Percentiles rank a stretch among this genome's conserved stretches.
Conservation (phyloP, 2,797 vertebrate species). For the Semotilus atromaculatus region DNA sequence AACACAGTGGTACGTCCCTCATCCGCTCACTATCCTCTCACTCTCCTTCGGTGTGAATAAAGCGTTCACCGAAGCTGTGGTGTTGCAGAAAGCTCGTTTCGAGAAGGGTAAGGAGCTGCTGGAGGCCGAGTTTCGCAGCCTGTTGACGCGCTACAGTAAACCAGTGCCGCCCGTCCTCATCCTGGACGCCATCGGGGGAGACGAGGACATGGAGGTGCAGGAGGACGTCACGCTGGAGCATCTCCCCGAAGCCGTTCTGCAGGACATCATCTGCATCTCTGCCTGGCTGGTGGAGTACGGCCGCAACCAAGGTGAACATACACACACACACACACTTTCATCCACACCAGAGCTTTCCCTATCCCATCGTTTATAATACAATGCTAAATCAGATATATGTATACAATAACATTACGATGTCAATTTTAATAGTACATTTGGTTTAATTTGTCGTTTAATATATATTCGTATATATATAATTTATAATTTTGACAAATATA, state of each 20-base stretch:
- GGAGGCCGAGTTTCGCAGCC: constrained; percentile 91
- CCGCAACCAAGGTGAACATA: constrained; percentile 89
- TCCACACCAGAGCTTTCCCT: neutral
- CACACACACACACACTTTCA: neutral
- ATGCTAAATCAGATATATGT: too few relatives aligned
- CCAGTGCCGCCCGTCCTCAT: constrained; percentile 93
- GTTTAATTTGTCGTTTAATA: too few relatives aligned
- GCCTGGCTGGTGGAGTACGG: constrained; percentile 96
- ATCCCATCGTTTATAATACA: too few relatives aligned
- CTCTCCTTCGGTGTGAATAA: neutral
- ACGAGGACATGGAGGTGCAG: constrained; percentile 91
- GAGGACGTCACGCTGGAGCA: constrained; percentile 92
- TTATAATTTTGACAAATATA: too few relatives aligned
- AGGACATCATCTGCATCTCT: constrained; percentile 91
- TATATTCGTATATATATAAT: too few relatives aligned
- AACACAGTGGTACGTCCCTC: constrained; percentile 90
- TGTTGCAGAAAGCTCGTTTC: constrained; percentile 90
- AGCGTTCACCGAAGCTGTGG: neutral
- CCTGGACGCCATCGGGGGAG: constrained; percentile 88
- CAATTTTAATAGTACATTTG: too few relatives aligned
- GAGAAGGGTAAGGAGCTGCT: constrained; percentile 95
- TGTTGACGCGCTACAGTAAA: constrained; percentile 93
- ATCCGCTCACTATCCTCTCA: neutral
- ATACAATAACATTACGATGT: too few relatives aligned
- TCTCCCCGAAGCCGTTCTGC: constrained; percentile 88